Evolutionary conservation across 2,113 vertebrate species (phyloP), one percentile per base, ranked within the genome.

Genomic region (Thryonomys swinderianus): DNA sequence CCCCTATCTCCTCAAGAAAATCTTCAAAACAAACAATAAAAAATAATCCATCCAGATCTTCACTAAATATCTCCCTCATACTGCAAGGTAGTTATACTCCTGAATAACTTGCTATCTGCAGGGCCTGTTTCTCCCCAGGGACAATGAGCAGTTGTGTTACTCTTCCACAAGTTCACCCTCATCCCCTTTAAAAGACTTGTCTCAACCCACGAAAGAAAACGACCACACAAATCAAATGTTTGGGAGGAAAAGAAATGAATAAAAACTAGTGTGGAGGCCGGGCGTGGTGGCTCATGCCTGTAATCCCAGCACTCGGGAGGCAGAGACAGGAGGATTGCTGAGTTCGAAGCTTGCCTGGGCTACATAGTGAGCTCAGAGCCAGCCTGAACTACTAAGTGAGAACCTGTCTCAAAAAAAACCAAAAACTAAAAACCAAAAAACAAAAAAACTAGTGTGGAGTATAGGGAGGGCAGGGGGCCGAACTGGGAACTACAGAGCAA

Each of bases 361-460:
- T n/a, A n/a, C n/a, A n/a, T n/a, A n/a, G n/a, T n/a, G n/a, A n/a
- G n/a, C n/a, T n/a, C n/a, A n/a, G n/a, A n/a, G n/a, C n/a, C n/a
- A n/a, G n/a, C n/a, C n/a, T n/a, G n/a, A n/a, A n/a, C n/a, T n/a
- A n/a, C n/a, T n/a, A n/a, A n/a, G n/a, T n/a, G n/a, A n/a, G n/a
- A n/a, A n/a, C n/a, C n/a, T n/a, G n/a, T n/a, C n/a, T n/a, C n/a
- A n/a, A n/a, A n/a, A n/a, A n/a, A n/a, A n/a, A n/a, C n/a, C n/a
- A n/a, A n/a, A n/a, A n/a, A n/a, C n/a, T 76, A 88, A 66, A 93
- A 93, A 64, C n/a, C n/a, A 88, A 88, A 66, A 93, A 93, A 64
- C n/a, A n/a, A 88, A 88, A 66, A 93, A 93, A 64, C n/a, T 40
- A 88, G 34, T 32, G 2, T 76, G n/a, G 34, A 85, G 14, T 76